phyloP scores from a whole-genome alignment of 2,113 vertebrate species.

The Thermophis baileyi region DNA sequence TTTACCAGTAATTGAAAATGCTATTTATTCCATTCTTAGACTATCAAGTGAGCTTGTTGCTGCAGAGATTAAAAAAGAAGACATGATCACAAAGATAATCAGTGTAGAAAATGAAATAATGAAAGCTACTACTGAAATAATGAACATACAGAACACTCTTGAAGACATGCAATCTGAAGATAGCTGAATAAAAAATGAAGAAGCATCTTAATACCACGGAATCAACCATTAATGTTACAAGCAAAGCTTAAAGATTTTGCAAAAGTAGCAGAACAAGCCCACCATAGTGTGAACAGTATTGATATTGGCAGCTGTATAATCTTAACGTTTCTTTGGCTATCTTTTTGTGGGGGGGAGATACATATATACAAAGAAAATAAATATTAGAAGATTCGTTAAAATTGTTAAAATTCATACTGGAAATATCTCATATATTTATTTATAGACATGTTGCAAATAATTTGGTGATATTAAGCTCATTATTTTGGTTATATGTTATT shows the following conservation, averaged over 20 bases:
- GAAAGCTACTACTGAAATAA: constrained; percentile 75
- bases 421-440: neutral
- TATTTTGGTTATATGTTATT: neutral
- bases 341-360: neutral
- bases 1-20: constrained; percentile 81
- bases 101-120: constrained; percentile 82
- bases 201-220: constrained; percentile 70
- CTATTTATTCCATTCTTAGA: constrained; percentile 80
- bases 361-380: neutral
- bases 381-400: neutral
- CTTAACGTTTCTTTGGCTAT: neutral
- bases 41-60: constrained; percentile 76
- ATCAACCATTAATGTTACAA: constrained; percentile 67
- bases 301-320: neutral
- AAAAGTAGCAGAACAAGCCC: constrained; percentile 55
- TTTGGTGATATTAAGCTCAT: neutral
- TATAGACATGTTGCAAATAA: neutral
- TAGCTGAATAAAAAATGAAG: constrained; percentile 30
- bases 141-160: constrained; percentile 72
- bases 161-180: constrained; percentile 75
- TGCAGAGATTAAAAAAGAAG: constrained; percentile 77
- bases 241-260: constrained; percentile 64
- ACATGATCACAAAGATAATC: constrained; percentile 78
- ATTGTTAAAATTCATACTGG: neutral
- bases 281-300: constrained; percentile 31